A percentile compares a stretch with the other conserved stretches of the same genome.
Conservation (phyloP, 2,113 vertebrate species). For the Pongo pygmaeus region DNA sequence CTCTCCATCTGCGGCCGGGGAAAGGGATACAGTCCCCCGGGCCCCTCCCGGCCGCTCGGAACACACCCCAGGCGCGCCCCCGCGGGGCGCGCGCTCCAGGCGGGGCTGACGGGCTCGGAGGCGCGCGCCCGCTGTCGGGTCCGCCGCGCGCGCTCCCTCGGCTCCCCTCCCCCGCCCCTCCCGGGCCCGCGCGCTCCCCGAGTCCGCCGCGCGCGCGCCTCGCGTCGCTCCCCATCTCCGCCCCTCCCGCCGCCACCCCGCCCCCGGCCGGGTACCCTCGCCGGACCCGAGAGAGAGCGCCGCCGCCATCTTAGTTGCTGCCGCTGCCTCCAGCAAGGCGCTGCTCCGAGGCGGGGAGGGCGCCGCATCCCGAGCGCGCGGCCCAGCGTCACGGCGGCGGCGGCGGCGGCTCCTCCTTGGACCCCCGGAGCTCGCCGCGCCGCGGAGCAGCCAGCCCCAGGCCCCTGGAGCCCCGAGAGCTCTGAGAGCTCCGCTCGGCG, state of each 20-base stretch:
- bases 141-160: not conserved
- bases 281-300: slow-evolving; percentile 68
- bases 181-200: not conserved
- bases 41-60: not conserved
- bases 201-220: not conserved
- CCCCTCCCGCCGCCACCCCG: slow-evolving; percentile 55
- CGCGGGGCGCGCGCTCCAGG: not conserved
- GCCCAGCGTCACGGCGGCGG: slow-evolving; percentile 60
- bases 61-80: not conserved
- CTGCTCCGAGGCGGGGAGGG: slow-evolving; percentile 62
- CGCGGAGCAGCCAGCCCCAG: not conserved
- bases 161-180: not conserved
- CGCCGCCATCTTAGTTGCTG: slow-evolving; percentile 79
- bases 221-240: not conserved
- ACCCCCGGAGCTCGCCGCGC: slow-evolving; percentile 28
- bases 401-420: slow-evolving; percentile 35
- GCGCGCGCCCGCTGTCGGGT: not conserved
- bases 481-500: not conserved
- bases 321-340: slow-evolving; percentile 61
- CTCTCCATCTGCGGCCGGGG: not conserved
- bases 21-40: not conserved
- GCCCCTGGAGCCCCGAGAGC: not conserved
- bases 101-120: not conserved
- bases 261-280: slow-evolving; percentile 64
- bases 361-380: slow-evolving; percentile 60